Evolutionary conservation across 2,888 invertebrate genomes (phyloP).

Genomic region (Rhagonycha fulva): DNA sequence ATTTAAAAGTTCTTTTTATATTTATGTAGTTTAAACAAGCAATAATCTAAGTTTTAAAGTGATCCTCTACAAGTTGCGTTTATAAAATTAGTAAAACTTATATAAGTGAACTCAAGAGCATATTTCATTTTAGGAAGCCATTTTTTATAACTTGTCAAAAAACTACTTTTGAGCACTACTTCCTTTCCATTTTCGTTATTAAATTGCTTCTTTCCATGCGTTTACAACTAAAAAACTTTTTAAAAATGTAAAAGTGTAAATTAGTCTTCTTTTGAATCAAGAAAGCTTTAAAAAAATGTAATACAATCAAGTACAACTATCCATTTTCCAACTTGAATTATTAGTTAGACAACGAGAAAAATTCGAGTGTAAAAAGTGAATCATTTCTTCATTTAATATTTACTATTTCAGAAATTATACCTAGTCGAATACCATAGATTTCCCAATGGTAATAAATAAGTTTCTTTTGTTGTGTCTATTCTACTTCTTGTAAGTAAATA

Average conservation of each 20-base stretch:
- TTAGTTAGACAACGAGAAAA: slow-evolving; percentile 3
- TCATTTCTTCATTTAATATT: slow-evolving; percentile 24
- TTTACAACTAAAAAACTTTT: neutral
- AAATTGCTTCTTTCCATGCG: neutral
- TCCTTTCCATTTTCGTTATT: neutral
- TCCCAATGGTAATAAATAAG: slow-evolving; percentile 25
- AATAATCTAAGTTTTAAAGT: neutral
- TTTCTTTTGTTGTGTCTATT: slow-evolving; percentile 22
- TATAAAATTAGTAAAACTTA: neutral
- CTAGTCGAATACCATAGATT: slow-evolving; percentile 24
- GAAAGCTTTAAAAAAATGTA: neutral
- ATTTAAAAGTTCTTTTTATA: neutral
- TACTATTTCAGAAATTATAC: slow-evolving; percentile 24
- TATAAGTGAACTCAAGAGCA: neutral
- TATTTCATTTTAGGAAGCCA: neutral
- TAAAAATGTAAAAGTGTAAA: neutral
- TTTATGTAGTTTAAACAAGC: neutral
- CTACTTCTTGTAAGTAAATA: slow-evolving; percentile 18
- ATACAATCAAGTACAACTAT: slow-evolving; percentile 11
- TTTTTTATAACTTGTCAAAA: neutral
- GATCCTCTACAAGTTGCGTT: neutral
- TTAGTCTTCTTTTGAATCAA: neutral
- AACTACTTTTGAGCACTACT: neutral
- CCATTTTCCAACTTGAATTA: slow-evolving; percentile 9
- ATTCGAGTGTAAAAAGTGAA: slow-evolving; percentile 6